Conservation (phyloP, 64 coral and sea anemone genomes). For the Montipora efflorescens region DNA sequence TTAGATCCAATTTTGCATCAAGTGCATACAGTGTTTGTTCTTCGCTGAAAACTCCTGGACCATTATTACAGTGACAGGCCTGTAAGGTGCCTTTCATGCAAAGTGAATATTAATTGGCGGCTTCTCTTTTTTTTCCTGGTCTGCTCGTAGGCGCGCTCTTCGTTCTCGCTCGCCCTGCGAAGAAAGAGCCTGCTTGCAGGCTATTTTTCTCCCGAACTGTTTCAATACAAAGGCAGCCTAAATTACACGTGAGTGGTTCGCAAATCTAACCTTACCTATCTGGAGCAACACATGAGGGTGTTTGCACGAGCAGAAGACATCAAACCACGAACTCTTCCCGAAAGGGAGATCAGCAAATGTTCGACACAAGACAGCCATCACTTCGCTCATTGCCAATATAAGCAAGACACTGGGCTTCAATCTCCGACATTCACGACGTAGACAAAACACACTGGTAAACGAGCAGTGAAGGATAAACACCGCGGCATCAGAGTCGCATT, state of each 20-base stretch:
- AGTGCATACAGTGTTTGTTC: too few species aligned
- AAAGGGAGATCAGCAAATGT: background rate
- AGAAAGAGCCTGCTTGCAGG: too few species aligned
- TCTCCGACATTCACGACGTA: background rate
- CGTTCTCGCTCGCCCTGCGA: too few species aligned
- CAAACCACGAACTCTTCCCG: background rate
- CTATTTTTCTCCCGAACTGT: background rate
- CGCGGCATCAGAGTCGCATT: background rate
- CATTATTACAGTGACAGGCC: too few species aligned
- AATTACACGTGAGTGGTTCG: background rate
- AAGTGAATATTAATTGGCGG: too few species aligned
- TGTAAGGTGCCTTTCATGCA: too few species aligned
- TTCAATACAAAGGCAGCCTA: background rate
- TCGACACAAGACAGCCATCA: background rate
- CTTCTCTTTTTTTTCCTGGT: too few species aligned
- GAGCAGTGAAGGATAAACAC: background rate
- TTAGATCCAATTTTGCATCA: too few species aligned
- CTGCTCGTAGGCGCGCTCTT: too few species aligned
- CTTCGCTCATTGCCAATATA: background rate
- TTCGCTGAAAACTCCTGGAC: too few species aligned
- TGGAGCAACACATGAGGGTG: conserved; percentile 33
- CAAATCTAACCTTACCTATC: background rate
- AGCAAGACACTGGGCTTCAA: background rate
- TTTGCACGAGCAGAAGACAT: background rate
- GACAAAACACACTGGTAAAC: conserved; percentile 15